Base-by-base conservation (phyloP, 2,797 vertebrate genomes). In the Poeciliopsis gracilis region DNA sequence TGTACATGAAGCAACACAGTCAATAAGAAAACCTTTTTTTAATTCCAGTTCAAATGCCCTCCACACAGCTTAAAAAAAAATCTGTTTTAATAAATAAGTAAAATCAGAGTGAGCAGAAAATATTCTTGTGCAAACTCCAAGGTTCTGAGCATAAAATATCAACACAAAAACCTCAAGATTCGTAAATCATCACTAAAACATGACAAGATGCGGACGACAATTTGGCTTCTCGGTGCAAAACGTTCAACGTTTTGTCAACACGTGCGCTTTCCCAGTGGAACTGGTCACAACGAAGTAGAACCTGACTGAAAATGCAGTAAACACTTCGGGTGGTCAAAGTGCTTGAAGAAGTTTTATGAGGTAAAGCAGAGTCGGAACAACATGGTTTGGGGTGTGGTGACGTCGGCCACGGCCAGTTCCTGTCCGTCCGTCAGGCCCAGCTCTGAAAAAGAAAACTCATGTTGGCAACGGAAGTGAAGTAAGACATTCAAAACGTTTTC, bases 361-460 rank as follows among this genome's bases (percentile, higher is more conserved):
- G 96, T 97, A 91, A 98, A 97, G 87, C 95, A 95, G 86, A 99
- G 97, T 90, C 96, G 97, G 93, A 99, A 98, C 77, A 98, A 90
- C 90, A 98, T 94, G n/a, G 97, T 98, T 92, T 98, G 97, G 75
- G 98, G 97, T 74, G 97, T 97, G 79, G 97, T 99, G 90, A 97
- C 86, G 91, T 98, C 97, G 78, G 97, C 97, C 76, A 98, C 97
- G 25, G 97, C 97, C 85, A 98, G 93, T 84, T 99, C 97, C 83
- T 98, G 97, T 83, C 97, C 95, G 49, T 98, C 95, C 66, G 94
- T 92, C 16, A 99, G 95, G 4, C 98, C 97, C 81, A 99, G 69
- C 81, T 98, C 97, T 98, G 91, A 28, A 30, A 89, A 88, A 88
- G 88, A 51, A 51, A 23, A 51, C 23, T 84, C 55, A 80, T 13